These are phyloP conservation scores for Odontomyia ornata DNA, from an alignment of 2,888 invertebrate species.

Conservation along the genomic window DNA sequence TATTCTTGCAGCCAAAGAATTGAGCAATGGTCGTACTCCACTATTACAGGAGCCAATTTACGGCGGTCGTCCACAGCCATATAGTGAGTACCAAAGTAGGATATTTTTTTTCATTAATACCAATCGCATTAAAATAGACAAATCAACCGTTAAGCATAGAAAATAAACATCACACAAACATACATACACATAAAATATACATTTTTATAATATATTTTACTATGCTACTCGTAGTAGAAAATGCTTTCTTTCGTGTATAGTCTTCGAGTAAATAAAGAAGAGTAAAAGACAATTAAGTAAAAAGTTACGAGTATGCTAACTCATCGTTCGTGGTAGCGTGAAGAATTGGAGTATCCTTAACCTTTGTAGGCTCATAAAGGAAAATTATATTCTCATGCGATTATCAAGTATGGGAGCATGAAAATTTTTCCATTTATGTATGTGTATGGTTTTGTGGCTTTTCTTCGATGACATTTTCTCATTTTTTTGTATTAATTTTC, in stretches of 20 bases:
- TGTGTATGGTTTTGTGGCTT: background rate
- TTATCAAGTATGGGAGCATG: background rate
- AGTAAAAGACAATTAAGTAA: background rate
- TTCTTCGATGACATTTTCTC: background rate
- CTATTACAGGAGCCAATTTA: slow-evolving; percentile 89
- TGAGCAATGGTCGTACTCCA: slow-evolving; percentile 76
- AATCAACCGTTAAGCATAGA: background rate
- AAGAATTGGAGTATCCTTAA: slow-evolving; percentile 5
- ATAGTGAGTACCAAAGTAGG: slow-evolving; percentile 73
- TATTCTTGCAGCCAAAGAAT: slow-evolving; percentile 63
- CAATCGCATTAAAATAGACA: background rate
- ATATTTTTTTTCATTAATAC: slow-evolving; percentile 20
- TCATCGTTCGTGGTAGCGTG: background rate
- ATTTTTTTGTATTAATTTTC: no score
- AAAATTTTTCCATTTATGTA: background rate
- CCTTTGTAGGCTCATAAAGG: slow-evolving; percentile 3
- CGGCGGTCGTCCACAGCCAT: slow-evolving; percentile 86
- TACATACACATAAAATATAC: background rate
- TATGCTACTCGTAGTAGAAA: no score
- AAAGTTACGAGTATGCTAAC: no score
- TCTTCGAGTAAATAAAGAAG: slow-evolving; percentile 1
- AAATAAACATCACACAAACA: background rate
- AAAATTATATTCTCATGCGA: background rate
- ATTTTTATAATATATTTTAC: background rate
- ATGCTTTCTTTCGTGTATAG: background rate